phyloP scores from a whole-genome alignment of 2,888 invertebrate species.

The Exocentrus adspersus region DNA sequence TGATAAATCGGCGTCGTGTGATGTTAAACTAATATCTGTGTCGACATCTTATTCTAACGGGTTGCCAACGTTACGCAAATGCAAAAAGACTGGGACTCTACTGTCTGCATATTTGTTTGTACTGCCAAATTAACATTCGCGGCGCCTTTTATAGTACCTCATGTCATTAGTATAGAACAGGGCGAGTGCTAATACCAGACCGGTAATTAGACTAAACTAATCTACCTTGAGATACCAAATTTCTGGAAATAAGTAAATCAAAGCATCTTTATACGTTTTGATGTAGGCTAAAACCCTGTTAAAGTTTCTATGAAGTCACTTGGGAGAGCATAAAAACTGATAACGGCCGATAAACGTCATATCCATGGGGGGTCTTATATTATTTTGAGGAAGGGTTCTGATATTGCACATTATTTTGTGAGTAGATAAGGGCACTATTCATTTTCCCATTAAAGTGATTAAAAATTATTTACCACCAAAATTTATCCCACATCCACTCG shows the following conservation, averaged over 20 bases:
- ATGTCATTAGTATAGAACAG: conserved; percentile 27
- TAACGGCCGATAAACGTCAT: too few relatives aligned
- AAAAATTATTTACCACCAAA: too few relatives aligned
- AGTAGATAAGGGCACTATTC: too few relatives aligned
- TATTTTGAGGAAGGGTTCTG: too few relatives aligned
- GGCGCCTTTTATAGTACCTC: conserved; percentile 37
- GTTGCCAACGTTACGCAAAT: conserved; percentile 39
- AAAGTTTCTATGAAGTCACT: too few relatives aligned
- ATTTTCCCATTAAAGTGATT: too few relatives aligned
- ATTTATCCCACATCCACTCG: too few relatives aligned
- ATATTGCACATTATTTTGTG: too few relatives aligned
- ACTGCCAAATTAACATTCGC: conserved; percentile 42
- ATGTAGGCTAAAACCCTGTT: too few relatives aligned
- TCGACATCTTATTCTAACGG: conserved; percentile 39
- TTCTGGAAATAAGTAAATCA: background rate
- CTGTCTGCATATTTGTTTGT: conserved; percentile 34
- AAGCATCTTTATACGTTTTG: too few relatives aligned
- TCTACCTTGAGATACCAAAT: conserved; percentile 7
- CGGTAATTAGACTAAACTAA: conserved; percentile 6
- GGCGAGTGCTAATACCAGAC: background rate
- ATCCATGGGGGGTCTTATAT: too few relatives aligned
- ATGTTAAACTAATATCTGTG: conserved; percentile 47
- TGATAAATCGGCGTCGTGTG: conserved; percentile 20
- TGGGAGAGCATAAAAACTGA: too few relatives aligned
- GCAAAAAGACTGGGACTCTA: conserved; percentile 41